A percentile compares a stretch with the other conserved stretches of the same genome.
Evolutionary conservation across 2,797 vertebrate species (phyloP).

Genomic region (Tadarida brasiliensis): DNA sequence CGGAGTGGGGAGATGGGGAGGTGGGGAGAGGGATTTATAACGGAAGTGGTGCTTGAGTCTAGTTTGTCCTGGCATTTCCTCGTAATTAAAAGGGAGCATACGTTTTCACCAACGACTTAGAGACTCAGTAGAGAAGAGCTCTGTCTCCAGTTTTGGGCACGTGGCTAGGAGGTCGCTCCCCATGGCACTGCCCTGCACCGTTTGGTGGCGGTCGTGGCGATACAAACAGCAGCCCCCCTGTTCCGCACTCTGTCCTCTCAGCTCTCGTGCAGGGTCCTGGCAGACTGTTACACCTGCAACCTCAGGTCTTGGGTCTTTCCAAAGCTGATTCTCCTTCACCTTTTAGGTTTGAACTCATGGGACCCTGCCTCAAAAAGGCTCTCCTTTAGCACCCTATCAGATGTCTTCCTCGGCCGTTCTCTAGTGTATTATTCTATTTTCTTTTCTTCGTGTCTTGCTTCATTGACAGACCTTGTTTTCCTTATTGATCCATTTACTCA

Average conservation of each 20-base stretch:
- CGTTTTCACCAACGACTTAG: not conserved
- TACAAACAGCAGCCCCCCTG: not conserved
- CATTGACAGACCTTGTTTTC: slow-evolving; percentile 9
- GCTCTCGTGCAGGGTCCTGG: not conserved
- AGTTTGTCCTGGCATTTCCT: not conserved
- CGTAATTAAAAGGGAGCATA: not conserved
- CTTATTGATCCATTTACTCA: slow-evolving; percentile 3
- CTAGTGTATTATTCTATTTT: too few relatives aligned
- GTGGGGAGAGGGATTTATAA: not conserved
- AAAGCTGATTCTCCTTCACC: not conserved
- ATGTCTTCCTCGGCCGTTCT: not conserved
- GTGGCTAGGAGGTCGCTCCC: not conserved
- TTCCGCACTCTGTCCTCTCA: not conserved
- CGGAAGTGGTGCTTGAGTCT: not conserved
- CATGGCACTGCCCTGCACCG: not conserved
- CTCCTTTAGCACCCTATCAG: not conserved
- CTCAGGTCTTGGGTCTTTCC: not conserved
- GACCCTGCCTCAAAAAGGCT: not conserved
- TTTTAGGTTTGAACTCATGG: not conserved
- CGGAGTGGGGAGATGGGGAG: not conserved
- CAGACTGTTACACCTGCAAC: not conserved
- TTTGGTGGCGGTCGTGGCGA: not conserved
- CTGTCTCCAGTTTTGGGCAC: not conserved
- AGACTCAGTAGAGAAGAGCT: not conserved
- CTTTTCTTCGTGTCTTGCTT: slow-evolving; percentile 4